Conservation (phyloP, 2,888 invertebrate genomes). For the Conchocele bisecta region DNA sequence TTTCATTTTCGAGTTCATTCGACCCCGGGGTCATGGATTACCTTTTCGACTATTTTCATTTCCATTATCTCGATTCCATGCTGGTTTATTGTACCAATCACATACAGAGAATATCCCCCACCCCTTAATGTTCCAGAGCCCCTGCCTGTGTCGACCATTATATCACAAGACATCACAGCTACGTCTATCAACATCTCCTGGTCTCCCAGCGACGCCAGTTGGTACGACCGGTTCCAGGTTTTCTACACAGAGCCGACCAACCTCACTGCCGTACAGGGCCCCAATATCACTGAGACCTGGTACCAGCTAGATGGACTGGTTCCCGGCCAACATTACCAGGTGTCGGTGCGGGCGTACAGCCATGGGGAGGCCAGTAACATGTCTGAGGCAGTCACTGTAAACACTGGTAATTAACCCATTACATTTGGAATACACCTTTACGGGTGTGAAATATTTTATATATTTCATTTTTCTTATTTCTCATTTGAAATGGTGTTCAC, state of each 20-base stretch:
- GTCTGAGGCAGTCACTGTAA: slow-evolving; percentile 54
- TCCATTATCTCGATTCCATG: too few species aligned
- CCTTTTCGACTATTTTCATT: too few species aligned
- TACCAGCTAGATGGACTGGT: slow-evolving; percentile 57
- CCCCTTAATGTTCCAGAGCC: slow-evolving; percentile 57
- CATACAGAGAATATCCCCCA: too few species aligned
- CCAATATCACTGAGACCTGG: slow-evolving; percentile 26
- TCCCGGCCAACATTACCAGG: slow-evolving; percentile 63
- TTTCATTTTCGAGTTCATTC: too few species aligned
- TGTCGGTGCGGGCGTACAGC: slow-evolving; percentile 63
- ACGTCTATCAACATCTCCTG: slow-evolving; percentile 49
- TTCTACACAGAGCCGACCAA: slow-evolving; percentile 36
- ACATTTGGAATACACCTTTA: too few species aligned
- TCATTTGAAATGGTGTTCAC: too few species aligned
- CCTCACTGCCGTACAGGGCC: slow-evolving; percentile 17
- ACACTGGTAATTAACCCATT: slow-evolving; percentile 72
- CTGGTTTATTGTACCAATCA: too few species aligned
- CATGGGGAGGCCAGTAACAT: slow-evolving; percentile 58
- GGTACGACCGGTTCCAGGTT: slow-evolving; percentile 45
- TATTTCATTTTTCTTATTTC: too few species aligned
- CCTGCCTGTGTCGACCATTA: slow-evolving; percentile 52
- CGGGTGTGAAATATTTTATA: too few species aligned
- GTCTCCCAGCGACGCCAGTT: slow-evolving; percentile 52
- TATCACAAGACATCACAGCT: slow-evolving; percentile 27
- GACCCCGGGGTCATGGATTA: too few species aligned